Evolutionary conservation across 2,113 vertebrate genomes (phyloP), one percentile per base, ranked within the genome.

Genomic region (Cryptotis parvus): DNA sequence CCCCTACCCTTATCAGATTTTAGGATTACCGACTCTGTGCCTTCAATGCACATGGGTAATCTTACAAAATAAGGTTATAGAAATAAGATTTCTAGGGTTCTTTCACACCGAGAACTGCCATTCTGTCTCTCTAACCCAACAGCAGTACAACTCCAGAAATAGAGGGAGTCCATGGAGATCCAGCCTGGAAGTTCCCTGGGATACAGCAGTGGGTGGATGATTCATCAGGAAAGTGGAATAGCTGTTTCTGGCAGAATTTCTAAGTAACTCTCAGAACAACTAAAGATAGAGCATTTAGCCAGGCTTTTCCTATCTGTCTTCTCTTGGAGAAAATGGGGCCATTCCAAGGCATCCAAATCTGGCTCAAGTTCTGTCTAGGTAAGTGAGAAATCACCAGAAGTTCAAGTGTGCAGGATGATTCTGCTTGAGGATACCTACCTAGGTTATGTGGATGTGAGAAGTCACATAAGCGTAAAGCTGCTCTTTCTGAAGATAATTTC

Each of bases 401-500:
- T 74, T 31, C 39, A 43, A 61, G 63, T 29, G 27, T 24, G 6
- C 35, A 74, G 12, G 49, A 6, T 24, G 20, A 81, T 24, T 26
- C 73, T 89, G 35, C 2, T n/a, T 61, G 52, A 73, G 68, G n/a
- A 9, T 11, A 78, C 7, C 84, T 41, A 79, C 49, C 61, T 65
- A 39, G n/a, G 66, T 52, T 55, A 29, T 45, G 22, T 52, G 27
- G 27, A 76, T 81, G 20, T 52, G 33, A 85, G 70, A 63, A 24
- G 24, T n/a, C 66, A 72, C 43, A 22, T 65, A 45, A 81, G 3
- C 52, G 27, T 69, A 74, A 89, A 90, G 29, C 11, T 22, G 3
- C 35, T 78, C 26, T 72, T 66, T 58, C 81, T 68, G 24, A 89
- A 84, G 20, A 31, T 22, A 75, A 61, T 52, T 72, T 66, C 66